phyloP scores from a whole-genome alignment of 2,113 vertebrate species.

The Percina caprodes region DNA sequence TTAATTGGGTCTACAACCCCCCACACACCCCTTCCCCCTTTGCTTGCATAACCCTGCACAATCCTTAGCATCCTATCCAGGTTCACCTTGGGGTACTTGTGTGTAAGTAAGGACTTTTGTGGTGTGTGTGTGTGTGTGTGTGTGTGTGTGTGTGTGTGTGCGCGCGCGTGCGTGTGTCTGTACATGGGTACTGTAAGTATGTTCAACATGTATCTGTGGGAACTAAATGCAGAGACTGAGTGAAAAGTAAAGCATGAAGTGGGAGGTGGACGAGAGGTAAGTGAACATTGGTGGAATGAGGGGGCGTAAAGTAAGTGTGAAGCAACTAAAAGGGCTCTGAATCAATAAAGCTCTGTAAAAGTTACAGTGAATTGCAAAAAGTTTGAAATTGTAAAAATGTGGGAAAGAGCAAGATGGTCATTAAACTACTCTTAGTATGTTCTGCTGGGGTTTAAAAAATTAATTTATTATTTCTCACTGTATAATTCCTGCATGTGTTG shows the following conservation, averaged over 20 bases:
- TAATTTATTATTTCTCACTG: neutral
- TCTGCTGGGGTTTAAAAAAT: constrained; percentile 12
- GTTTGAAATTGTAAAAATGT: constrained; percentile 31
- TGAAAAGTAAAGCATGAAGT: constrained; percentile 40
- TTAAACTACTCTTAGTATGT: constrained; percentile 24
- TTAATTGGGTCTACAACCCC: constrained; percentile 91
- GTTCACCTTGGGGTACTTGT: constrained; percentile 57
- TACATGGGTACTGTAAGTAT: constrained; percentile 3
- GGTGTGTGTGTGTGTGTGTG: neutral
- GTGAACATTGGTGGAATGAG: constrained; percentile 53
- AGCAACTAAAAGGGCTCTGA: constrained; percentile 57
- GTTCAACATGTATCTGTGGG: constrained; percentile 21
- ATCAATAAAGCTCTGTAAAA: constrained; percentile 63
- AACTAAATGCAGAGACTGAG: constrained; percentile 16
- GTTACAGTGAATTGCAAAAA: constrained; percentile 46
- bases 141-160: neutral
- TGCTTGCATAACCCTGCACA: constrained; percentile 14
- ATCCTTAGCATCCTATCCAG: constrained; percentile 33
- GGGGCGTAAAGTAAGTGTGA: constrained; percentile 56
- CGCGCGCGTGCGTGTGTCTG: neutral
- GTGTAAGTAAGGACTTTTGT: constrained; percentile 20
- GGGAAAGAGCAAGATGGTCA: constrained; percentile 20
- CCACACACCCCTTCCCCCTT: constrained; percentile 6
- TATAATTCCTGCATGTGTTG: constrained; percentile 28
- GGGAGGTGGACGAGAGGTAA: constrained; percentile 51